These are phyloP conservation scores for Eospalax fontanierii DNA, from an alignment of 2,797 vertebrate genomes.

Conservation along the genomic window DNA sequence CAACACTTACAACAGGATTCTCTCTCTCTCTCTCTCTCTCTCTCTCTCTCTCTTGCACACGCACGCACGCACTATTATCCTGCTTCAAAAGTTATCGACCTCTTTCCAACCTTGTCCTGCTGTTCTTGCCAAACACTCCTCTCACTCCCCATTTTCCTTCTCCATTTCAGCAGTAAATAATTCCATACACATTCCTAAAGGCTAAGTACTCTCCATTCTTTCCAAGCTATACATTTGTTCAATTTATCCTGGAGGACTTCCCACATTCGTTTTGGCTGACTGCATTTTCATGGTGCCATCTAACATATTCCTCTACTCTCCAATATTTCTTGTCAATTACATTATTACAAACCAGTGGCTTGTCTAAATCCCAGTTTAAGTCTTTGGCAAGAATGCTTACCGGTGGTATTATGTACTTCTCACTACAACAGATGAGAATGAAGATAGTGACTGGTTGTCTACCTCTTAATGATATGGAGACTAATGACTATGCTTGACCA, in stretches of 20 bases:
- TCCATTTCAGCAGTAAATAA: constrained; percentile 47
- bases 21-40: background rate
- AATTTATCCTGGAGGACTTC: background rate
- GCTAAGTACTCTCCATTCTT: background rate
- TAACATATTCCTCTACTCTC: background rate
- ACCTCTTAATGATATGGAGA: constrained; percentile 22
- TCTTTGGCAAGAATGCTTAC: constrained; percentile 25
- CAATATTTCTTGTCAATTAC: constrained; percentile 22
- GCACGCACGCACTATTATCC: background rate
- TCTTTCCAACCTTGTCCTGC: constrained; percentile 26
- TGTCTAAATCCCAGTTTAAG: constrained; percentile 34
- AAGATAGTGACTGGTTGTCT: background rate
- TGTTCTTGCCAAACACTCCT: background rate
- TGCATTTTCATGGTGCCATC: background rate
- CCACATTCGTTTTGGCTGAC: background rate
- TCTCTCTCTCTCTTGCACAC: too few species aligned
- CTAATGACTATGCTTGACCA: background rate
- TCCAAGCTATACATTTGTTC: constrained; percentile 29
- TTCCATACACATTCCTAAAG: background rate
- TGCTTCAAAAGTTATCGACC: constrained; percentile 33
- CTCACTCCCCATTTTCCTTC: background rate
- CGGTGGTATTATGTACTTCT: background rate
- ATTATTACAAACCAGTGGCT: constrained; percentile 9
- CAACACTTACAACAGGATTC: background rate
- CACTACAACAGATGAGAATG: background rate